phyloP scores from a whole-genome alignment of 23 tunicate species.

The Halocynthia roretzi region DNA sequence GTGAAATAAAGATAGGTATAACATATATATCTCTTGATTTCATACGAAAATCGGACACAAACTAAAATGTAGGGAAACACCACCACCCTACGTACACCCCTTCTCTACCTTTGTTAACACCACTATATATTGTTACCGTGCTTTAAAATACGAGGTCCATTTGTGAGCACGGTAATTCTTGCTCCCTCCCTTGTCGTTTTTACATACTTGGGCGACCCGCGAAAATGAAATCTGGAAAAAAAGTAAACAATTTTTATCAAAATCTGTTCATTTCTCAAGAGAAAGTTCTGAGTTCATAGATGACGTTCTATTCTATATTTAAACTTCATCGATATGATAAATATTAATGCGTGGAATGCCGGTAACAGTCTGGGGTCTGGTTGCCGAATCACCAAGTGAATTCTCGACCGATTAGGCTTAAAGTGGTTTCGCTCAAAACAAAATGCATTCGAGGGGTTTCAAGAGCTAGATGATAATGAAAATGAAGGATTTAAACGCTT shows the following conservation, averaged over 20 bases:
- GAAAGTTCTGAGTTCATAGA: neutral
- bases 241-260: neutral
- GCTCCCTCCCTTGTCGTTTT: conserved; percentile 28
- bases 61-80: neutral
- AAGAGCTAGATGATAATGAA: too few relatives aligned
- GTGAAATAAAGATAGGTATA: too few relatives aligned
- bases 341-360: too few relatives aligned
- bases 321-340: neutral
- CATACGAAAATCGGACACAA: neutral
- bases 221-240: conserved; percentile 2
- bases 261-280: too few relatives aligned
- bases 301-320: neutral
- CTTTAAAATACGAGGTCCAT: conserved; percentile 84
- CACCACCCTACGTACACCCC: neutral
- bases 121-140: conserved; percentile 36
- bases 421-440: too few relatives aligned
- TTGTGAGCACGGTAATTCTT: conserved; percentile 1
- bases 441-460: too few relatives aligned
- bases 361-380: too few relatives aligned
- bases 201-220: conserved; percentile 20
- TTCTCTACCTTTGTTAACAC: neutral
- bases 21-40: too few relatives aligned
- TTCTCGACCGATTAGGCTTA: too few relatives aligned
- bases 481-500: too few relatives aligned
- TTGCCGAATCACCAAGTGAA: too few relatives aligned